Conservation (phyloP, 2,888 invertebrate species). For the Epinotia ramella region DNA sequence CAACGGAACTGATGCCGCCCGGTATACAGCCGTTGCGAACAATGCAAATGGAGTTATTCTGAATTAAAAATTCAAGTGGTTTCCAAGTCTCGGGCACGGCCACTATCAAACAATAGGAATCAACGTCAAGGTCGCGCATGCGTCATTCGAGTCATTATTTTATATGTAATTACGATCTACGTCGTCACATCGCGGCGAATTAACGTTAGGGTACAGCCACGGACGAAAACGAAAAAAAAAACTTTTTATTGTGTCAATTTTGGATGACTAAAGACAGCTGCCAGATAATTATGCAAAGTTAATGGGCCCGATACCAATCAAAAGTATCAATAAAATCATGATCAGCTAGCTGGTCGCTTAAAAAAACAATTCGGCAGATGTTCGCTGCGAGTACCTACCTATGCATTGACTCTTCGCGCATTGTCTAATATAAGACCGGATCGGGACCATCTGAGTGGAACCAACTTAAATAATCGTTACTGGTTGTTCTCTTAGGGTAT, state of each 20-base stretch:
- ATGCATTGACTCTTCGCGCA: constrained; percentile 26
- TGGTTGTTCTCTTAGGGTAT: neutral
- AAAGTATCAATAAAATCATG: constrained; percentile 41
- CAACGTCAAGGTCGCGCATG: constrained; percentile 74
- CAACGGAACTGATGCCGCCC: neutral
- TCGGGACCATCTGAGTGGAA: neutral
- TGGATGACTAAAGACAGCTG: constrained; percentile 46
- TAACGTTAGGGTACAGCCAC: constrained; percentile 49
- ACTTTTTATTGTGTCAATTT: constrained; percentile 39
- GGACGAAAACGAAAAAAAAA: constrained; percentile 43
- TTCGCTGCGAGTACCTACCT: constrained; percentile 21
- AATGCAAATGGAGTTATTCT: constrained; percentile 53
- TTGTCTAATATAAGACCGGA: constrained; percentile 13
- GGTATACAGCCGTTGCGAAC: constrained; percentile 43
- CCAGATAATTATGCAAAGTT: constrained; percentile 40
- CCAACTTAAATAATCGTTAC: neutral
- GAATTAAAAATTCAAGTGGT: constrained; percentile 62
- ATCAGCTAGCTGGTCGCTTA: constrained; percentile 19
- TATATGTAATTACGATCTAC: constrained; percentile 76
- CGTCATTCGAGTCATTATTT: constrained; percentile 70
- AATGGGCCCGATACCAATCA: constrained; percentile 36
- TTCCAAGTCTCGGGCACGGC: constrained; percentile 57
- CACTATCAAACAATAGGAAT: constrained; percentile 76
- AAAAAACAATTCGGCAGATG: constrained; percentile 39
- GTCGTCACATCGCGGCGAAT: constrained; percentile 55